Evolutionary conservation across 2,888 invertebrate genomes (phyloP), one percentile per base, ranked within the genome.

Genomic region (Myathropa florea): DNA sequence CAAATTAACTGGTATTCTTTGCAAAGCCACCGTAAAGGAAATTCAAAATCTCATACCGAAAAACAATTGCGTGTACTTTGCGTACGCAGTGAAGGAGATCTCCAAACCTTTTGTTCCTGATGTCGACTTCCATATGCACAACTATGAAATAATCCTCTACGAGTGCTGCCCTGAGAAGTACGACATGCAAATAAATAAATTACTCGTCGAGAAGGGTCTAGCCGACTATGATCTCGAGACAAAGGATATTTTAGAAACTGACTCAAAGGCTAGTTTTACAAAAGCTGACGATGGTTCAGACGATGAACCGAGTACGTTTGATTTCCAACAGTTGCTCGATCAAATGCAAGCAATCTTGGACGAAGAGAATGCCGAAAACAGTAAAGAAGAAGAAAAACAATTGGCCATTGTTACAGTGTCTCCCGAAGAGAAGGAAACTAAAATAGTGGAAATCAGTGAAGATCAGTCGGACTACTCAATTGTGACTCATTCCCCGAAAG

Each of bases 1-100:
- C 57, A 89, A 88, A 26, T 60, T 90, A 18, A 89, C 88, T 7
- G 90, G 90, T 12, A 72, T 90, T 4, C 79, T 81, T 18, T n/a
- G 80, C 88, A 39, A 88, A 89, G n/a, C 21, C 12, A 24, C 65
- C 53, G 10, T 39, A 60, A 1, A 65, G 71, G 1, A 86, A 7
- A 23, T 86, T 26, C 23, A 75, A 28, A 75, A 59, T 2, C 14
- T 65, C 3, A 28, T 83, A 4, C 57, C 78, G 23, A 59, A 21
- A 2, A 30, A 70, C 2, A 24, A 70, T 6, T 63, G 79, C 14
- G 63, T 71, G 1, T 75, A 79, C 46, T 46, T 83, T 10, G 83
- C 75, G 4, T 79, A 86, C 57, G 71, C 61, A 12, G 75, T 83
- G 0, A 79, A 71, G 18, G 61, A 82, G 23, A n/a, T 65, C n/a